A percentile compares a stretch with the other conserved stretches of the same genome.
Conservation (phyloP, 2,888 invertebrate genomes). For the Plutella xylostella region DNA sequence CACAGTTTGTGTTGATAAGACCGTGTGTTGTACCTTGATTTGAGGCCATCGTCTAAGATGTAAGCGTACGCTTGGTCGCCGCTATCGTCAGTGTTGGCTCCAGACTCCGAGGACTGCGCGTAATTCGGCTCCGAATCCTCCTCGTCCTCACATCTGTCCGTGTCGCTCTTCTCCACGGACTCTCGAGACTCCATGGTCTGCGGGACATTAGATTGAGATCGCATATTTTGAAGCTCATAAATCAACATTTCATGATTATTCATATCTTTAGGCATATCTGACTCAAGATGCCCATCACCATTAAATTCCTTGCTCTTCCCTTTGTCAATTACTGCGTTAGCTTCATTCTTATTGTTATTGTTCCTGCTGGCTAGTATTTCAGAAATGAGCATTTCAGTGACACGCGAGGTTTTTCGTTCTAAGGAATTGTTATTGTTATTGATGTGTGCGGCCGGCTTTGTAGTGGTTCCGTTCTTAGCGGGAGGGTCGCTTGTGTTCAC, state of each 20-base stretch:
- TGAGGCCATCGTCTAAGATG: slow-evolving; percentile 58
- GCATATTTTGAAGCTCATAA: slow-evolving; percentile 77
- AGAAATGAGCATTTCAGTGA: slow-evolving; percentile 64
- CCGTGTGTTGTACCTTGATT: slow-evolving; percentile 47
- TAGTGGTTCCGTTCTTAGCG: slow-evolving; percentile 14
- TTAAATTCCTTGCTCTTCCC: slow-evolving; percentile 47
- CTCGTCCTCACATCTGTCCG: slow-evolving; percentile 50
- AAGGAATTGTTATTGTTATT: slow-evolving; percentile 52
- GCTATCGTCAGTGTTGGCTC: slow-evolving; percentile 47
- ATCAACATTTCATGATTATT: slow-evolving; percentile 78
- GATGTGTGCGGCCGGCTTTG: slow-evolving; percentile 33
- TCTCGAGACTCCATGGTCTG: slow-evolving; percentile 32
- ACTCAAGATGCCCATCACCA: slow-evolving; percentile 37
- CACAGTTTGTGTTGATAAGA: neutral
- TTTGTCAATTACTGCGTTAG: slow-evolving; percentile 59
- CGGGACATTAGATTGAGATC: slow-evolving; percentile 54
- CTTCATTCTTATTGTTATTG: slow-evolving; percentile 55
- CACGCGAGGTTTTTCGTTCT: slow-evolving; percentile 59
- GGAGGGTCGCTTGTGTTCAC: slow-evolving; percentile 16
- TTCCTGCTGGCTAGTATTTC: slow-evolving; percentile 64
- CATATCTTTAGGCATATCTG: slow-evolving; percentile 51
- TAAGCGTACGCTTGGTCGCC: slow-evolving; percentile 57
- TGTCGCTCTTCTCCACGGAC: slow-evolving; percentile 28
- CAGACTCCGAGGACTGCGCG: slow-evolving; percentile 46
- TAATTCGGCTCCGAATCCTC: slow-evolving; percentile 55